phyloP scores from a whole-genome alignment of 2,113 vertebrate species.

The Coptodon rendalli region DNA sequence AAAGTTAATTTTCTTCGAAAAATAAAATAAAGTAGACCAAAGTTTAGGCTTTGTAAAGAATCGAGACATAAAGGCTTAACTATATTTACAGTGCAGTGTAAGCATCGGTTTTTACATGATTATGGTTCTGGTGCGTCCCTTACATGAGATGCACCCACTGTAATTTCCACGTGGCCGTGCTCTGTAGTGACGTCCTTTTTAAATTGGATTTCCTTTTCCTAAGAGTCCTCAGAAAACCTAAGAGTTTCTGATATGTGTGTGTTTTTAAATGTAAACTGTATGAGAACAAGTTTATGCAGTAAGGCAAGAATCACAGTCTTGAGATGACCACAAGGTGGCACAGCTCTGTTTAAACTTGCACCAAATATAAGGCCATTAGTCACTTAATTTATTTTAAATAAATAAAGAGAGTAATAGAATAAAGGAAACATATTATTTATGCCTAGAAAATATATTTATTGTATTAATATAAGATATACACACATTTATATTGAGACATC shows the following conservation, averaged over 20 bases:
- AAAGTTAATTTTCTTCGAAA: background rate
- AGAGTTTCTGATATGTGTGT: rapidly evolving
- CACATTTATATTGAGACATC: background rate
- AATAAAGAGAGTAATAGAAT: background rate
- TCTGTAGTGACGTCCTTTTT: background rate
- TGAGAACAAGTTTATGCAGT: background rate
- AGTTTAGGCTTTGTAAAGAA: background rate
- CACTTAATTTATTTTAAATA: background rate
- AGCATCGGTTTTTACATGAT: background rate
- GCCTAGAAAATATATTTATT: background rate
- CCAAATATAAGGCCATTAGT: background rate
- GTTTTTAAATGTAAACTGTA: background rate
- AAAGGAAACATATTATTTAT: background rate
- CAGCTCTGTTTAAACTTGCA: background rate
- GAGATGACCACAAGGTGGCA: conserved; percentile 55
- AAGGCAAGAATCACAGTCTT: background rate
- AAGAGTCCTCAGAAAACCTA: background rate
- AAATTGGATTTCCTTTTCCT: rapidly evolving
- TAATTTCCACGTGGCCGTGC: background rate
- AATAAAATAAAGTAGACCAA: background rate
- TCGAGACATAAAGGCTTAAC: background rate
- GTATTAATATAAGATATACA: background rate
- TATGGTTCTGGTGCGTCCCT: background rate
- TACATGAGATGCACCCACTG: background rate
- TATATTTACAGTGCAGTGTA: background rate